These are phyloP conservation scores for Ceratosolen fusciceps DNA, from an alignment of 1,140 invertebrate genomes.

Conservation along the genomic window DNA sequence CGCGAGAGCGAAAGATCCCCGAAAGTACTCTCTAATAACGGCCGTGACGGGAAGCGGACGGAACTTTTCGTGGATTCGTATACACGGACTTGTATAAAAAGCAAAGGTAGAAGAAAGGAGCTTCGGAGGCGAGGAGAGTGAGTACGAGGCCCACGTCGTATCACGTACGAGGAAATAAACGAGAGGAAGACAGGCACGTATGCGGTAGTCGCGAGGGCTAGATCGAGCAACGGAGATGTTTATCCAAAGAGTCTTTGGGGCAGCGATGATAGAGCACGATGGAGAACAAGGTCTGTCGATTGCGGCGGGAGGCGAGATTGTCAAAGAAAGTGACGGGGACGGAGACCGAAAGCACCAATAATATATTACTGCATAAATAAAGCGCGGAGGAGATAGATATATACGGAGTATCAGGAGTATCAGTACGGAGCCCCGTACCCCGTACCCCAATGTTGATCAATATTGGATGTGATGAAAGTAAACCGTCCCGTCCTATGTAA, in stretches of 20 bases:
- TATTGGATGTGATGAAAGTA: constrained; percentile 70
- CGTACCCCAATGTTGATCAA: constrained; percentile 59
- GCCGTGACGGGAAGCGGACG: too few species aligned
- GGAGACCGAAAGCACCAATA: constrained; percentile 56
- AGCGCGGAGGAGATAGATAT: constrained; percentile 53
- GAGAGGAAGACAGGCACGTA: too few species aligned
- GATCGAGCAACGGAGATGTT: background rate
- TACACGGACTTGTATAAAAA: too few species aligned
- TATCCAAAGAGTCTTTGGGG: background rate
- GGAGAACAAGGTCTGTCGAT: background rate
- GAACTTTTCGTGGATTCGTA: too few species aligned
- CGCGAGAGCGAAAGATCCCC: too few species aligned
- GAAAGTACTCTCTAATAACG: background rate
- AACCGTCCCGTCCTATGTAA: constrained; percentile 65
- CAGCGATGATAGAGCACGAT: background rate
- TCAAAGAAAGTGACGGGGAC: background rate
- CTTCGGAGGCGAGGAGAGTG: too few species aligned
- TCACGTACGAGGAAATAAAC: too few species aligned
- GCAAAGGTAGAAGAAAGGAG: too few species aligned
- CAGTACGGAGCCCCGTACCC: too few species aligned
- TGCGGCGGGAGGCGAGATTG: background rate
- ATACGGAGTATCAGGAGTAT: too few species aligned
- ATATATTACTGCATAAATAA: constrained; percentile 66
- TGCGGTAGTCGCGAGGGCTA: background rate
- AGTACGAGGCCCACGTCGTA: too few species aligned